Base-by-base conservation (phyloP, 92 coral and sea anemone species). In the Epizoanthus illoricatus region DNA sequence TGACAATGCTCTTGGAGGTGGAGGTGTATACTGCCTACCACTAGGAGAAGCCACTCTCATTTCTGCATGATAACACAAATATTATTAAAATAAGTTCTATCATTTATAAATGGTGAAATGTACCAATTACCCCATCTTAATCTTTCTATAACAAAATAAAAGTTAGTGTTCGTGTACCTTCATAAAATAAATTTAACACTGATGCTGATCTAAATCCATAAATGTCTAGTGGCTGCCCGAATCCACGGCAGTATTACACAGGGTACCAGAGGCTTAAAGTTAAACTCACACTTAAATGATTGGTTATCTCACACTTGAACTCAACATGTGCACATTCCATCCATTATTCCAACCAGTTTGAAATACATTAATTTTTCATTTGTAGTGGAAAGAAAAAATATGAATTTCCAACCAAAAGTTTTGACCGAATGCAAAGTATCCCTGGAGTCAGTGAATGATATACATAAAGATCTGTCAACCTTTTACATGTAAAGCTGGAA, bases 181-280 rank as follows among this genome's bases (percentile, higher is more conserved):
- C 45, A 65, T 23, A 56, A 80, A 84, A 84, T 73, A 28, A 73
- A 43, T 55, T 62, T 74, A 5, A 80, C 73, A 10, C 19, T 73
- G 59, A 69, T 60, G n/a, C 64, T 42, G 18, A 64, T 47, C 19
- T 71, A 18, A 17, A 59, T 18, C 70, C 20, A n/a, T 10, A 63
- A 54, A 64, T 62, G 73, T 13, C 73, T 52, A 19, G 41, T 18
- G 36, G 33, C 54, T 24, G 64, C 39, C n/a, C n/a, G 3, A 52
- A 36, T 6, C 16, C 40, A 69, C 49, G 2, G 9, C 18, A 17
- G 23, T 18, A 6, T 69, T 17, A 41, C 18, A 3, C 33, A 18
- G 74, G 45, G 39, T 47, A 69, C 74, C 8, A 41, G 45, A 18
- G 23, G 57, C 52, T 73, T 52, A 73, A 57, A 61, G 36, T 28